Percentiles rank a stretch among this genome's conserved stretches.
phyloP scores from a whole-genome alignment of 2,888 invertebrate genomes.

The Acleris holmiana region DNA sequence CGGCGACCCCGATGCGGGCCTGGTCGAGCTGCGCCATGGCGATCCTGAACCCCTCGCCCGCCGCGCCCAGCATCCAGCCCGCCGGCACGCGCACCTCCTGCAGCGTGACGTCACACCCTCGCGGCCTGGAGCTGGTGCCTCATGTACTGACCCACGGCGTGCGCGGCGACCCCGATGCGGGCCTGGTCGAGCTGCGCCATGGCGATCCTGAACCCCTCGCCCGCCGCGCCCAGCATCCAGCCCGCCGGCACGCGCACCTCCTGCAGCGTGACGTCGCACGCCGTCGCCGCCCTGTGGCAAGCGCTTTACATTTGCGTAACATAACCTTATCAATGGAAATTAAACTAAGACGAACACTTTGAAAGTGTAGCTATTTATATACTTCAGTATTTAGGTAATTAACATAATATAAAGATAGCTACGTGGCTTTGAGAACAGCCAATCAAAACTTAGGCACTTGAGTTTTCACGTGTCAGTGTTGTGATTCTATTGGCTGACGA shows the following conservation, averaged over 20 bases:
- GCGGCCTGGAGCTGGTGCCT: too few relatives aligned
- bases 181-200: conserved; percentile 89
- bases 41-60: too few relatives aligned
- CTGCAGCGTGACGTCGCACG: conserved; percentile 87
- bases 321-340: background rate
- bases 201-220: conserved; percentile 89
- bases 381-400: too few relatives aligned
- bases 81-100: conserved; percentile 87
- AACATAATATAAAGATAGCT: too few relatives aligned
- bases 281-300: conserved; percentile 85
- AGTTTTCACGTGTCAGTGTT: too few relatives aligned
- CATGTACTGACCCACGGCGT: conserved; percentile 85
- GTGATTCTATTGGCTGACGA: too few relatives aligned
- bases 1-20: too few relatives aligned
- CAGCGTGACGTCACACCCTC: conserved; percentile 86
- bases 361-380: too few relatives aligned
- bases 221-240: conserved; percentile 81
- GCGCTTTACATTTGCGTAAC: conserved; percentile 51
- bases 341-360: background rate
- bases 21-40: too few relatives aligned
- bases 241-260: conserved; percentile 85
- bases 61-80: too few relatives aligned
- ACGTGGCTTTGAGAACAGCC: too few relatives aligned
- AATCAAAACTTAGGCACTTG: too few relatives aligned
- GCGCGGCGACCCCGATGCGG: conserved; percentile 90